A percentile compares a stretch with the other conserved stretches of the same genome.
Conservation (phyloP, 2,888 invertebrate species). For the Xylophagus ater region DNA sequence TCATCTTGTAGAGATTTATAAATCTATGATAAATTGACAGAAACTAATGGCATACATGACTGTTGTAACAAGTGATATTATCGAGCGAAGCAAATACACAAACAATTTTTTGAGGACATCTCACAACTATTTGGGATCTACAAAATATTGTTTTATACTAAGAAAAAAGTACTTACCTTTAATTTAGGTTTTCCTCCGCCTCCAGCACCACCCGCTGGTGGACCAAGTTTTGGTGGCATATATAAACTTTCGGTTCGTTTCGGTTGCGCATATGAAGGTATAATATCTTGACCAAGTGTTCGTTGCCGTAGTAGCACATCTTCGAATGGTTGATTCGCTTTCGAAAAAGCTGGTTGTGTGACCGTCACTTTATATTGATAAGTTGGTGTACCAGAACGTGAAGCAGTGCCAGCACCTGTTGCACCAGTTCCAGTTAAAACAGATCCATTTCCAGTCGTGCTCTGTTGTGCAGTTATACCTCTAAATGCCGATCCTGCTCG, state of each 20-base stretch:
- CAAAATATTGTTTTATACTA: not conserved
- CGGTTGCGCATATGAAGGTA: slow-evolving; percentile 76
- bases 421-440: slow-evolving; percentile 42
- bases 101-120: too few species aligned
- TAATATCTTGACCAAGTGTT: slow-evolving; percentile 76
- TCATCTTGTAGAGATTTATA: too few species aligned
- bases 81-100: too few species aligned
- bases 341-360: slow-evolving; percentile 37
- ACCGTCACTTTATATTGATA: slow-evolving; percentile 30
- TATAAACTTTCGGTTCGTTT: slow-evolving; percentile 86
- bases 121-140: too few species aligned
- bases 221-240: slow-evolving; percentile 50
- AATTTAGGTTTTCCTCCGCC: slow-evolving; percentile 40
- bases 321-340: slow-evolving; percentile 58
- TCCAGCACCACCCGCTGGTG: slow-evolving; percentile 39
- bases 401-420: slow-evolving; percentile 30
- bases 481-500: slow-evolving; percentile 47
- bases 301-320: slow-evolving; percentile 70
- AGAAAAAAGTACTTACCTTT: slow-evolving; percentile 27
- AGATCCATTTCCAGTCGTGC: slow-evolving; percentile 52
- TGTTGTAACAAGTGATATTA: too few species aligned
- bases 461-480: slow-evolving; percentile 39
- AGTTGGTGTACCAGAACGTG: slow-evolving; percentile 44
- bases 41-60: too few species aligned
- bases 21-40: too few species aligned